Evolutionary conservation across 2,113 vertebrate species (phyloP), one percentile per base, ranked within the genome.

Genomic region (Nothobranchius furzeri): DNA sequence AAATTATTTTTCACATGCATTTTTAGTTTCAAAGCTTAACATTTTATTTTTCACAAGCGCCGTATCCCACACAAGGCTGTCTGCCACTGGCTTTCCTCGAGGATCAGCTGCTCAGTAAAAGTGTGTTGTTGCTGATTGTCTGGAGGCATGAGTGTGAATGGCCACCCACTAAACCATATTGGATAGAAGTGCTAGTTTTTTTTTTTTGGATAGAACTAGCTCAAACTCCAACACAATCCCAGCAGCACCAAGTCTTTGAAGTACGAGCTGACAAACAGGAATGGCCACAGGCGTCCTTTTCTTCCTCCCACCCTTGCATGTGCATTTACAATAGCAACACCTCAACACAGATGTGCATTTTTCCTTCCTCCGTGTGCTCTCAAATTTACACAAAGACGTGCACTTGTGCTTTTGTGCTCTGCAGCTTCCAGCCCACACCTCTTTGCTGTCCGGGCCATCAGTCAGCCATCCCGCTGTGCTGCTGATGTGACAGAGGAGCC

Each of bases 401-500:
- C 48, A 36, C 40, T 30, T 51, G 12, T 50, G 35, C 1, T 6
- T n/a, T 2, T 54, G 35, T 52, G 49, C 50, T 66, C 62, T 64
- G 58, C 69, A 59, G 64, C 64, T 59, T 66, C 70, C 68, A 54
- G 65, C 75, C 80, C 9, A 57, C 76, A 70, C 82, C 73, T 64
- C 84, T 64, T 60, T 61, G 72, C 83, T 68, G 68, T 78, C 83
- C 64, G 30, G 79, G 77, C 76, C 77, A 70, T 90, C 89, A 85
- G 63, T 87, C 87, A 79, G 76, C 50, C 57, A 61, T 64, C 65
- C 75, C 7, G n/a, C 73, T 4, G 42, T 6, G 50, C 65, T 49
- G 78, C 70, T 35, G 69, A 81, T 70, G 82, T 87, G 84, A 88
- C 80, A 78, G 78, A 76, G 70, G 73, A 86, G 78, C 75, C 56